Evolutionary conservation across 2,888 invertebrate species (phyloP).

Genomic region (Tanytarsus gracilentus): DNA sequence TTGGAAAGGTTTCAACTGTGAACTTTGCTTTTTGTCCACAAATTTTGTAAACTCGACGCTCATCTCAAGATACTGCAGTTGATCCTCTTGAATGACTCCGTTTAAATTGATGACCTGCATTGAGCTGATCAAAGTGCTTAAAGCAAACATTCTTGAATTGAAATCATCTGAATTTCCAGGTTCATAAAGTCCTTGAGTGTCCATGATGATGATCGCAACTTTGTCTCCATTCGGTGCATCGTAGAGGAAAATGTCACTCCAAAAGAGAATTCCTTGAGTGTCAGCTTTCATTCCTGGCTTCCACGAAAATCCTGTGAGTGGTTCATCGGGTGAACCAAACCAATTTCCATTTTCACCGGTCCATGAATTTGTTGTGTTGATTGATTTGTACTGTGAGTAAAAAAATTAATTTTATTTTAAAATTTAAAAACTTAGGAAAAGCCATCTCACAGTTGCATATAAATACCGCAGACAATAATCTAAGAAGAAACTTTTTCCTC

Average conservation of each 20-base stretch:
- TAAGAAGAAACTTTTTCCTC: slow-evolving; percentile 29
- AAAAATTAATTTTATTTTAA: no score
- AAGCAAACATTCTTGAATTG: slow-evolving; percentile 27
- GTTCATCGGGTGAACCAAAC: slow-evolving; percentile 21
- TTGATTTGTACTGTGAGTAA: slow-evolving; percentile 21
- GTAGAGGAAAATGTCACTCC: slow-evolving; percentile 29
- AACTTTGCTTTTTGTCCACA: background rate
- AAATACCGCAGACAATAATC: slow-evolving; percentile 23
- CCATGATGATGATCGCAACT: slow-evolving; percentile 28
- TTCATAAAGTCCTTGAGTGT: slow-evolving; percentile 30
- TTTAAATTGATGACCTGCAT: slow-evolving; percentile 25
- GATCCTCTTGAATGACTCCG: slow-evolving; percentile 28
- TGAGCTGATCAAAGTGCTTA: slow-evolving; percentile 29
- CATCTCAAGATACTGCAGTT: slow-evolving; percentile 29
- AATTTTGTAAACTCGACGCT: slow-evolving; percentile 15
- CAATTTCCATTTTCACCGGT: slow-evolving; percentile 12
- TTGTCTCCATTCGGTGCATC: no score
- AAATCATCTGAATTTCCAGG: slow-evolving; percentile 16
- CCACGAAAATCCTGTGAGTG: slow-evolving; percentile 28
- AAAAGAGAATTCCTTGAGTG: slow-evolving; percentile 27
- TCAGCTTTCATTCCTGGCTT: slow-evolving; percentile 21
- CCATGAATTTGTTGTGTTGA: background rate
- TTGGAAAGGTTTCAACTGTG: slow-evolving; percentile 17
- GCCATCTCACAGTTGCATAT: slow-evolving; percentile 20
- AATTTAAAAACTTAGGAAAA: no score